Evolutionary conservation across 2,888 invertebrate species (phyloP).

Genomic region (Octodonta nipae): DNA sequence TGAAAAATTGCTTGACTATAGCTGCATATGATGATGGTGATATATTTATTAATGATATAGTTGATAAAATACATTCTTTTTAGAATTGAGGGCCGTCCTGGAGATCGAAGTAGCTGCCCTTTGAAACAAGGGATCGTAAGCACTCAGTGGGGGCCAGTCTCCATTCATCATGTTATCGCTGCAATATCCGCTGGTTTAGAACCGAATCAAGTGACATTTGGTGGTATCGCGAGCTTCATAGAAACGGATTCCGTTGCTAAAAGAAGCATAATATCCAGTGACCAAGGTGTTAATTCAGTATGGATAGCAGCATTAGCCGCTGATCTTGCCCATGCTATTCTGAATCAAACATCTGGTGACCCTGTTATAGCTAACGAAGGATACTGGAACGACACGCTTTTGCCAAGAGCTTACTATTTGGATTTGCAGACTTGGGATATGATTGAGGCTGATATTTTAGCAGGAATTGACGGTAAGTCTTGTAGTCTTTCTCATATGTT

Average conservation of each 20-base stretch:
- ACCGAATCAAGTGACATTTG: conserved; percentile 41
- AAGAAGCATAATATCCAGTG: conserved; percentile 6
- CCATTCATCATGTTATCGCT: conserved; percentile 45
- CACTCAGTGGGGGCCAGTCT: conserved; percentile 48
- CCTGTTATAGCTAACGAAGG: conserved; percentile 41
- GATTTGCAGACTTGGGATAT: conserved; percentile 45
- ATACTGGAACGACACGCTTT: conserved; percentile 51
- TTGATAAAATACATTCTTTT: too few species aligned
- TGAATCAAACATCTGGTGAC: conserved; percentile 46
- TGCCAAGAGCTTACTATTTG: conserved; percentile 46
- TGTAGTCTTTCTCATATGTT: too few species aligned
- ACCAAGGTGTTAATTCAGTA: conserved; percentile 36
- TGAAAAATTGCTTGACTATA: too few species aligned
- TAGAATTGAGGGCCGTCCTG: too few species aligned
- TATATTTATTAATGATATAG: too few species aligned
- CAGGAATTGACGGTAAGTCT: conserved; percentile 52
- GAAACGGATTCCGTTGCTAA: conserved; percentile 15
- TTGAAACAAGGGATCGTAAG: conserved; percentile 52
- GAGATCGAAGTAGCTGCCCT: conserved; percentile 46
- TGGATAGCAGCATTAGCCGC: conserved; percentile 50
- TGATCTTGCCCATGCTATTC: conserved; percentile 52
- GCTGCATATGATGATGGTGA: too few species aligned
- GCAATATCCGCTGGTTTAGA: conserved; percentile 50
- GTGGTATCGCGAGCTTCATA: conserved; percentile 35
- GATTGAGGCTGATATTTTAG: conserved; percentile 55